Conservation (phyloP, 2,888 invertebrate genomes). For the Drosophila helvetica region DNA sequence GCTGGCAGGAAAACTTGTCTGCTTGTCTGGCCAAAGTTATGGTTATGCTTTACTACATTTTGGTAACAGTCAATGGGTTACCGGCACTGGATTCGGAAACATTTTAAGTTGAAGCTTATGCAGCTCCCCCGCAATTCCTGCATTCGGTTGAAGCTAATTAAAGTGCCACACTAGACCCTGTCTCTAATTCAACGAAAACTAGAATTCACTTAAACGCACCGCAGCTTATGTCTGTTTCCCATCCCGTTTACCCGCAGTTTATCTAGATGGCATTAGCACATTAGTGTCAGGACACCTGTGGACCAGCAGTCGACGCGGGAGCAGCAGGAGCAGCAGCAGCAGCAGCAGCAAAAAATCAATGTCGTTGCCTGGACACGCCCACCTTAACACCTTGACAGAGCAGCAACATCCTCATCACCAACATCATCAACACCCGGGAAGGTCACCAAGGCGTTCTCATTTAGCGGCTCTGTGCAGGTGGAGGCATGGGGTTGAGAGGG, state of each 20-base stretch:
- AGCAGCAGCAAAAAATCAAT: slow-evolving; percentile 21
- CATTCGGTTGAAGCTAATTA: slow-evolving; percentile 48
- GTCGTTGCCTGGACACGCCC: slow-evolving; percentile 1
- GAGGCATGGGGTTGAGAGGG: background rate
- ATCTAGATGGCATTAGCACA: slow-evolving; percentile 28
- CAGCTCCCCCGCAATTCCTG: too few species aligned
- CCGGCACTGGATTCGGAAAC: too few species aligned
- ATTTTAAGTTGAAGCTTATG: too few species aligned
- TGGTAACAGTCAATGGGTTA: slow-evolving; percentile 26
- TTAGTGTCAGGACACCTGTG: slow-evolving; percentile 22
- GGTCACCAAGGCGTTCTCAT: slow-evolving; percentile 15
- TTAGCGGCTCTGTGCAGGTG: background rate
- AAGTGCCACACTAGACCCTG: slow-evolving; percentile 12
- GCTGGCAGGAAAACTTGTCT: too few species aligned
- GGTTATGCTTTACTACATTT: slow-evolving; percentile 48
- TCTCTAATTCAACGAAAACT: background rate
- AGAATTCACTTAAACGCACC: background rate
- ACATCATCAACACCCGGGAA: background rate
- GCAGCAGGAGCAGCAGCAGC: background rate
- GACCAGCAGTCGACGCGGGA: background rate
- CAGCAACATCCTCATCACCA: background rate
- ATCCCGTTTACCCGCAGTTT: background rate
- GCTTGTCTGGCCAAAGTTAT: slow-evolving; percentile 45
- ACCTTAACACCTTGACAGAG: background rate
- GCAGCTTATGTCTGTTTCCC: background rate